Percentiles rank a stretch among this genome's conserved stretches.
Conservation (phyloP, 2,888 invertebrate genomes). For the Arctia plantaginis region DNA sequence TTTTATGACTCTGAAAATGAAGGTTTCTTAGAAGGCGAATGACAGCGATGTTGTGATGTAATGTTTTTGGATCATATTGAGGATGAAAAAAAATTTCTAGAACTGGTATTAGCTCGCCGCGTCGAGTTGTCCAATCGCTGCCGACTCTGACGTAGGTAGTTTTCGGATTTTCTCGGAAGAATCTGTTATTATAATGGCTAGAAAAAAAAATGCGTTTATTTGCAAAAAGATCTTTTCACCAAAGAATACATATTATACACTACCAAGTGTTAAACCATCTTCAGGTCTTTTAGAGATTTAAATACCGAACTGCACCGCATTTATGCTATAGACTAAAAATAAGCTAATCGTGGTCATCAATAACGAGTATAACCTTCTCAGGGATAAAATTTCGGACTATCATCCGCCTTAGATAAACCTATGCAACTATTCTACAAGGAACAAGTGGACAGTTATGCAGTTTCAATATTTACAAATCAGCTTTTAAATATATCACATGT, state of each 20-base stretch:
- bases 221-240: not conserved
- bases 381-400: not conserved
- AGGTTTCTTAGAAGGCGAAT: slow-evolving; percentile 4
- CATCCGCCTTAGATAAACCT: too few relatives aligned
- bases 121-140: slow-evolving; percentile 50
- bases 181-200: slow-evolving; percentile 51
- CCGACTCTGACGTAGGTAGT: slow-evolving; percentile 55
- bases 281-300: too few relatives aligned
- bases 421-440: not conserved
- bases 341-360: too few relatives aligned
- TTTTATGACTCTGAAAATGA: not conserved
- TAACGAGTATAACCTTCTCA: too few relatives aligned
- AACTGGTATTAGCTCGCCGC: slow-evolving; percentile 54
- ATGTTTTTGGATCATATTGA: slow-evolving; percentile 16
- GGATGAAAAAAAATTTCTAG: slow-evolving; percentile 18
- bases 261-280: not conserved
- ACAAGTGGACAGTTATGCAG: too few relatives aligned
- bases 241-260: not conserved
- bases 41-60: slow-evolving; percentile 18
- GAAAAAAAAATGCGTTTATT: not conserved
- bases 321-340: too few relatives aligned
- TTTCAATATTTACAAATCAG: not conserved
- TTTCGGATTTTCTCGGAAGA: slow-evolving; percentile 32
- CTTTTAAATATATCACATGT: not conserved
- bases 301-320: not conserved